Evolutionary conservation across 2,797 vertebrate genomes (phyloP).

Genomic region (Catamblyrhynchus diadema): DNA sequence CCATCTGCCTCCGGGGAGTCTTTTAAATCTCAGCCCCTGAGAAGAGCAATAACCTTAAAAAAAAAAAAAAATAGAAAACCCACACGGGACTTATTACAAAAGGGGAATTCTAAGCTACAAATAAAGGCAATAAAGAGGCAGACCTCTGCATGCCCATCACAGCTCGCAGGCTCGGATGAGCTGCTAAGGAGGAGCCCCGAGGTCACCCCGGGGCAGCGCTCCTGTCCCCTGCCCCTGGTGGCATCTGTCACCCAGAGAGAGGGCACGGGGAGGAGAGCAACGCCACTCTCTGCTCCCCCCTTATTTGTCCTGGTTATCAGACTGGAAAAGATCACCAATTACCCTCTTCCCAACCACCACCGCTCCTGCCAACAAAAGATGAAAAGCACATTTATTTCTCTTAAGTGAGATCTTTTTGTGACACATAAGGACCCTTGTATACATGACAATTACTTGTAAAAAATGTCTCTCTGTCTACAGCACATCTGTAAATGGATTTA

Average conservation of each 20-base stretch:
- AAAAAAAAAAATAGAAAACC: no score
- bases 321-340: constrained; percentile 52
- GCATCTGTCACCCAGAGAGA: background rate
- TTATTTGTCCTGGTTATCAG: constrained; percentile 39
- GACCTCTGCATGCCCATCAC: background rate
- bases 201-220: background rate
- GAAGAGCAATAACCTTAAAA: background rate
- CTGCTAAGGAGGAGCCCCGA: background rate
- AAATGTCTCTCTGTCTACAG: constrained; percentile 56
- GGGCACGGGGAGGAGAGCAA: background rate
- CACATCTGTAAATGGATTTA: constrained; percentile 46
- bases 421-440: constrained; percentile 44
- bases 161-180: background rate
- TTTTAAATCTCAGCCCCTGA: background rate
- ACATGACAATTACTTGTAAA: constrained; percentile 56
- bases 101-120: background rate
- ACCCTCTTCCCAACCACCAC: constrained; percentile 35
- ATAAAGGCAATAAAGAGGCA: constrained; percentile 3
- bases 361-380: constrained; percentile 46
- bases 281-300: background rate
- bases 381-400: constrained; percentile 65
- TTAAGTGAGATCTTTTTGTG: constrained; percentile 58
- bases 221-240: background rate
- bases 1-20: background rate
- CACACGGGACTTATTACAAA: background rate